phyloP scores from a whole-genome alignment of 2,888 invertebrate species.

The Luffia ferchaultella region DNA sequence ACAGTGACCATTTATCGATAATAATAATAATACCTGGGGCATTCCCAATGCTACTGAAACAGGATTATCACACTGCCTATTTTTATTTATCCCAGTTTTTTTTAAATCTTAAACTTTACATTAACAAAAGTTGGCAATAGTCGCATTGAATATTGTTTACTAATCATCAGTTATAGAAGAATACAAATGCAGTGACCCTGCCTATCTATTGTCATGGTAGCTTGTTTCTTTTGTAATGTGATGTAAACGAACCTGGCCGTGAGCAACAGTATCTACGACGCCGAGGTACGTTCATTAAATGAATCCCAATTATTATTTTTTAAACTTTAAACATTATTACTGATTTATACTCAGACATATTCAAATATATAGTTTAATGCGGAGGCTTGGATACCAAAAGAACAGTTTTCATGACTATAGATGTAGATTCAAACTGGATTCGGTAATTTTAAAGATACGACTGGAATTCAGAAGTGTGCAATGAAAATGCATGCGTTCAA shows the following conservation, averaged over 20 bases:
- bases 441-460: conserved; percentile 28
- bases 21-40: no score
- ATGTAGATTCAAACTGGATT: conserved; percentile 34
- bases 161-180: conserved; percentile 26
- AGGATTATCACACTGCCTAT: no score
- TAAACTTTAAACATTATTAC: conserved; percentile 21
- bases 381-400: conserved; percentile 55
- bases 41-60: no score
- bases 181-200: conserved; percentile 54
- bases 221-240: conserved; percentile 62
- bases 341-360: conserved; percentile 6
- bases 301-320: conserved; percentile 27
- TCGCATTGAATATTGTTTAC: no score
- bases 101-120: no score
- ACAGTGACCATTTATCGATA: no score
- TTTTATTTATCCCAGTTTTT: no score
- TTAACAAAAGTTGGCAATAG: no score
- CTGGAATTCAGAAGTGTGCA: conserved; percentile 43
- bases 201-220: conserved; percentile 64
- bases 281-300: conserved; percentile 60
- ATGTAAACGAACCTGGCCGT: conserved; percentile 50
- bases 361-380: conserved; percentile 32
- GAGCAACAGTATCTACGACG: conserved; percentile 51
- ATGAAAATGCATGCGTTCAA: conserved; percentile 45
- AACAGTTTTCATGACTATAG: conserved; percentile 64